Evolutionary conservation across 2,113 vertebrate genomes (phyloP).

Genomic region (Anthoscopus minutus): DNA sequence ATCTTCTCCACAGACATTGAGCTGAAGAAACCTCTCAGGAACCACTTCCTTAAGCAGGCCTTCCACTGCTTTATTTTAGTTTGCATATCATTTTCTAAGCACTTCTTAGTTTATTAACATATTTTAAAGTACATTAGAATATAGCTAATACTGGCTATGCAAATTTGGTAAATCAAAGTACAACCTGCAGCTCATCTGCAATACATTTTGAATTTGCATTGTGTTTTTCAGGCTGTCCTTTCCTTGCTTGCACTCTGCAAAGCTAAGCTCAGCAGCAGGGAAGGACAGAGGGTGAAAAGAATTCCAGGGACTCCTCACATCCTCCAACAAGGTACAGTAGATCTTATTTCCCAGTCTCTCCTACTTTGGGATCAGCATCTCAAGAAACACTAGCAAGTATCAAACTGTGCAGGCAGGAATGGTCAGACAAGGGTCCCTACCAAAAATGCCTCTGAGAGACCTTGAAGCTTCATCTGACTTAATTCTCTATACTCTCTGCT

Average conservation of each 20-base stretch:
- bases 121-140: background rate
- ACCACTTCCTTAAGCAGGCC: background rate
- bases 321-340: background rate
- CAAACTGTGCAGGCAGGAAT: background rate
- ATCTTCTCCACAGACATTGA: background rate
- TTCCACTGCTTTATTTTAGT: background rate
- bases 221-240: background rate
- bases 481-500: background rate
- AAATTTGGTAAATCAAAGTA: slow-evolving; percentile 1
- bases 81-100: slow-evolving; percentile 14
- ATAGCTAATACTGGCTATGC: slow-evolving; percentile 13
- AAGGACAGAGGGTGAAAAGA: background rate
- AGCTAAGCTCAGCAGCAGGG: background rate
- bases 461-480: background rate
- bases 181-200: background rate
- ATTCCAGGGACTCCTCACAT: background rate
- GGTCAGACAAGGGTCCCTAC: background rate
- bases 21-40: background rate
- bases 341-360: background rate
- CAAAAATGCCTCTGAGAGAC: background rate
- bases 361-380: background rate
- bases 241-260: background rate
- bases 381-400: background rate
- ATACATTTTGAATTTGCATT: background rate
- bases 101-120: slow-evolving; percentile 33